A percentile compares a stretch with the other conserved stretches of the same genome.
These are phyloP conservation scores for Pyrocoelia pectoralis DNA, from an alignment of 2,888 invertebrate genomes.

Conservation along the genomic window DNA sequence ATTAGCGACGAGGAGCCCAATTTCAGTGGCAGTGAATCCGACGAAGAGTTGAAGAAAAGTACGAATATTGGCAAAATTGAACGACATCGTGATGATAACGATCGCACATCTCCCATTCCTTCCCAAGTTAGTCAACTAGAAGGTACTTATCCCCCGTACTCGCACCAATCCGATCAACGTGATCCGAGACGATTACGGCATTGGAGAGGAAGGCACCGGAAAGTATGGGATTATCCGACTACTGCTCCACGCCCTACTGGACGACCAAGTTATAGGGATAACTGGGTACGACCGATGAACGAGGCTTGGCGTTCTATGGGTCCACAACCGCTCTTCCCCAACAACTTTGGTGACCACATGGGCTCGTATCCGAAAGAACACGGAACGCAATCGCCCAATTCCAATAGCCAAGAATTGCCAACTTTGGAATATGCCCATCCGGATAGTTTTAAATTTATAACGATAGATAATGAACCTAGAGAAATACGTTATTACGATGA, in stretches of 20 bases:
- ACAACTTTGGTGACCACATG: conserved; percentile 13
- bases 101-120: conserved; percentile 57
- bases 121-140: conserved; percentile 55
- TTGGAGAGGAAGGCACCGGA: conserved; percentile 36
- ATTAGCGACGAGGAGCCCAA: conserved; percentile 57
- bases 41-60: conserved; percentile 6
- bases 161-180: conserved; percentile 20
- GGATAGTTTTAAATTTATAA: conserved; percentile 80
- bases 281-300: conserved; percentile 43
- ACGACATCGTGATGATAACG: conserved; percentile 51
- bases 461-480: conserved; percentile 80
- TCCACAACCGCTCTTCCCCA: conserved; percentile 24
- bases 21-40: conserved; percentile 42
- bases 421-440: conserved; percentile 66
- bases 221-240: conserved; percentile 25
- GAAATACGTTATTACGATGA: conserved; percentile 89
- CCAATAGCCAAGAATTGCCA: conserved; percentile 25
- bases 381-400: conserved; percentile 17
- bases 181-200: conserved; percentile 34
- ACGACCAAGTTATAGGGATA: conserved; percentile 43
- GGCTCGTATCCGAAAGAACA: conserved; percentile 19
- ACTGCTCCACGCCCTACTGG: conserved; percentile 26
- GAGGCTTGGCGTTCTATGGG: conserved; percentile 45
- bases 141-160: conserved; percentile 29
- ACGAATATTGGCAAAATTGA: conserved; percentile 2